Conservation (phyloP, 2,888 invertebrate species). For the Napeogenes sylphis region DNA sequence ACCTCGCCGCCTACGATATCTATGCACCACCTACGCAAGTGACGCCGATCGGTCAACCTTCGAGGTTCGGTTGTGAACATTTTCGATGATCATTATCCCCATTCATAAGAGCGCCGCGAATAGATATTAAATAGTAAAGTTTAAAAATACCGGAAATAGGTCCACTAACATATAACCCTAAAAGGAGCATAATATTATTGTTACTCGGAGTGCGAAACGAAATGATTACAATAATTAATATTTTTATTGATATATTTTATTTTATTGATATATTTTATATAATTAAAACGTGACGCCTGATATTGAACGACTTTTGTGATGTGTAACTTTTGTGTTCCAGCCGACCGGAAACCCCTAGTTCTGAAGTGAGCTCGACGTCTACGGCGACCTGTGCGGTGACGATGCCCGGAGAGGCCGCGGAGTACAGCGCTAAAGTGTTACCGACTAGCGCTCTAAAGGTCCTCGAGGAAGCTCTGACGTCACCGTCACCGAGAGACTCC, state of each 20-base stretch:
- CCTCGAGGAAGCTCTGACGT: conserved; percentile 80
- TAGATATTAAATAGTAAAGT: too few species aligned
- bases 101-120: too few species aligned
- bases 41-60: conserved; percentile 62
- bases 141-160: too few species aligned
- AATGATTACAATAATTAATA: too few species aligned
- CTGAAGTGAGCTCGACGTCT: conserved; percentile 57
- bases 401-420: conserved; percentile 79
- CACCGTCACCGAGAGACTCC: conserved; percentile 74
- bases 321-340: conserved; percentile 36
- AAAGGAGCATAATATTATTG: too few species aligned
- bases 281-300: too few species aligned
- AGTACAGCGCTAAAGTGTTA: conserved; percentile 80
- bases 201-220: too few species aligned
- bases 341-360: conserved; percentile 71
- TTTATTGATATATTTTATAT: too few species aligned
- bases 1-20: conserved; percentile 80
- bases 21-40: conserved; percentile 79
- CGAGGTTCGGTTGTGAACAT: conserved; percentile 46
- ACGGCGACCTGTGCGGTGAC: conserved; percentile 70
- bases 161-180: too few species aligned
- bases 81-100: neutral
- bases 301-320: too few species aligned
- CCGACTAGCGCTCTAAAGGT: conserved; percentile 78
- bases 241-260: too few species aligned